Conservation (phyloP, 2,113 vertebrate species). For the Oxygymnocypris stewartii region DNA sequence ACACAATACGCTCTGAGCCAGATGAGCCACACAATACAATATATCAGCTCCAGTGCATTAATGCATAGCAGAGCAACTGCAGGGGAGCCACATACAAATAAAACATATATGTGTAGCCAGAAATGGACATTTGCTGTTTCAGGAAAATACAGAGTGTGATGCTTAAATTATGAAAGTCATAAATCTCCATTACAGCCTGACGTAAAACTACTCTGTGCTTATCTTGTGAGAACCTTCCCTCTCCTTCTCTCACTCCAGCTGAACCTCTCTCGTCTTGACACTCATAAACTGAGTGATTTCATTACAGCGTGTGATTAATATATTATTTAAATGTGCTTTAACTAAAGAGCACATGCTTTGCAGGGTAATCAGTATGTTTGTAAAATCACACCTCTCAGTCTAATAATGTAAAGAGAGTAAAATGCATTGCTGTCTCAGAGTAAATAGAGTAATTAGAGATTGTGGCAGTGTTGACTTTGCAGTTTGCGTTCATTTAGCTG, state of each 20-base stretch:
- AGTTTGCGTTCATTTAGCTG: not conserved
- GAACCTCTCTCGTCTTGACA: not conserved
- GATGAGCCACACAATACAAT: constrained; percentile 41
- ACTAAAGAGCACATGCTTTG: not conserved
- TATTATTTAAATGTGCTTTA: constrained; percentile 3
- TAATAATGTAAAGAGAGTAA: constrained; percentile 26
- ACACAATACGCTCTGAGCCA: not conserved
- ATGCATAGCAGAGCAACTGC: not conserved
- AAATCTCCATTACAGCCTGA: constrained; percentile 52
- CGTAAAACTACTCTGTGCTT: constrained; percentile 56
- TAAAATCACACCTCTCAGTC: not conserved
- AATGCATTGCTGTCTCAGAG: not conserved
- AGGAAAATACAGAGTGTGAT: constrained; percentile 38
- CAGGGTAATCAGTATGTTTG: constrained; percentile 12
- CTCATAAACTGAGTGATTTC: constrained; percentile 10
- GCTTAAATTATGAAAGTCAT: constrained; percentile 60
- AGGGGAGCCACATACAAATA: constrained; percentile 16
- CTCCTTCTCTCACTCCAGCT: too few relatives aligned
- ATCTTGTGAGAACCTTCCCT: not conserved
- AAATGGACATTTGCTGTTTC: constrained; percentile 50
- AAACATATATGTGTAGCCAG: constrained; percentile 31
- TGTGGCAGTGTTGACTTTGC: constrained; percentile 19
- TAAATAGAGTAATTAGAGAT: constrained; percentile 18
- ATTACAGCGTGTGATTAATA: not conserved
- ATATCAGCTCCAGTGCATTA: constrained; percentile 30